Evolutionary conservation across 2,113 vertebrate species (phyloP), one percentile per base, ranked within the genome.

Genomic region (Uria lomvia): DNA sequence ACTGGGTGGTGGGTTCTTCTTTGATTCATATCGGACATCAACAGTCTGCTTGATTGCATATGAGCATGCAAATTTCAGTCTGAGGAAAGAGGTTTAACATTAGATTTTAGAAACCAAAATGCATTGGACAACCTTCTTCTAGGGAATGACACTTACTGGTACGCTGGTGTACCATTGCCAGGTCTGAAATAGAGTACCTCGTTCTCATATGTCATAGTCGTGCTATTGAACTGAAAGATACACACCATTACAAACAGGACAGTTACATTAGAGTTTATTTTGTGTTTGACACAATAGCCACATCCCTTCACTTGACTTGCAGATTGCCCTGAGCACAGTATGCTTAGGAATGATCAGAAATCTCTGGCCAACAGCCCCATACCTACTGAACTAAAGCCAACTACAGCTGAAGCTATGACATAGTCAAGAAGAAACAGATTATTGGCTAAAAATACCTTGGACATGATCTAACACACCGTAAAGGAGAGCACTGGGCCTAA

Each of bases 201-300:
- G 0, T 97, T 98, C 78, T 98, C 96, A 20, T 98, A 97, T 8
- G 73, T 94, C 92, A 97, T 63, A 38, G 72, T 18, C 59, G 90
- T 86, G 42, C 87, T 67, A 34, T 90, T 87, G 85, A 97, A 95
- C 97, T 97, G 71, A 13, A 77, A 72, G 36, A 78, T 26, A 84
- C 0, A 68, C 8, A 86, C 15, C 3, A 20, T 92, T 77, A 83
- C 21, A 82, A 55, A 34, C 17, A 68, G 9, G 11, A 86, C 22
- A 53, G 30, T 62, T 26, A 66, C 4, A 14, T 52, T 15, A 38
- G 16, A 68, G 12, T 23, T 47, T 36, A 29, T n/a, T 63, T 92
- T 12, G 8, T 3, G n/a, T 68, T 85, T 94, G 16, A 14, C 9
- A 76, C 6, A 87, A 32, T 43, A 52, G 10, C 11, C 36, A 22